Percentiles rank a stretch among this genome's conserved stretches.
phyloP scores from a whole-genome alignment of 2,888 invertebrate genomes.

The Stratiomys singularior region DNA sequence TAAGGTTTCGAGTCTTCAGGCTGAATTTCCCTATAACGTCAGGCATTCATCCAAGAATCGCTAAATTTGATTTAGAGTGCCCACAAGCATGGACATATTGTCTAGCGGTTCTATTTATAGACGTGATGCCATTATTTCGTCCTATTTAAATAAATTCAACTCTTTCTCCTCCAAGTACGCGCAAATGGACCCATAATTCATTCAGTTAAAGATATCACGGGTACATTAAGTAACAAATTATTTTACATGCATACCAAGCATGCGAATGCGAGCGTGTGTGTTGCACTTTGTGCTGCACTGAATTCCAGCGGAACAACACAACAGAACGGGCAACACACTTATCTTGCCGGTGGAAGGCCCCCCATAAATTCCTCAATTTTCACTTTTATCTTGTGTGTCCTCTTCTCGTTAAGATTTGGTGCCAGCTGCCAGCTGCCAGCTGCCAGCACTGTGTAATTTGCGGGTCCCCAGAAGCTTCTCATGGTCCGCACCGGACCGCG shows the following conservation, averaged over 20 bases:
- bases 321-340: slow-evolving; percentile 17
- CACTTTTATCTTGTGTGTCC: slow-evolving; percentile 32
- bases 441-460: background rate
- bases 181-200: slow-evolving; percentile 22
- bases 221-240: slow-evolving; percentile 34
- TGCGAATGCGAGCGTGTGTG: background rate
- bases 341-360: background rate
- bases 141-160: background rate
- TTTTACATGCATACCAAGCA: background rate
- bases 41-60: too few relatives aligned
- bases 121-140: background rate
- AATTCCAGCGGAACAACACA: too few relatives aligned
- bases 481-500: background rate
- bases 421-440: too few relatives aligned
- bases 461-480: slow-evolving; percentile 11
- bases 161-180: background rate
- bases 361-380: slow-evolving; percentile 30
- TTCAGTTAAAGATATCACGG: slow-evolving; percentile 17
- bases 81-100: background rate
- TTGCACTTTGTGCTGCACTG: background rate
- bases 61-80: too few relatives aligned
- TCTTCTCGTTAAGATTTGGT: slow-evolving; percentile 20
- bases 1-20: too few relatives aligned
- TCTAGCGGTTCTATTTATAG: background rate
- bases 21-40: too few relatives aligned